These are phyloP conservation scores for Melanerpes aurifrons DNA, from an alignment of 2,113 vertebrate genomes.

Conservation along the genomic window DNA sequence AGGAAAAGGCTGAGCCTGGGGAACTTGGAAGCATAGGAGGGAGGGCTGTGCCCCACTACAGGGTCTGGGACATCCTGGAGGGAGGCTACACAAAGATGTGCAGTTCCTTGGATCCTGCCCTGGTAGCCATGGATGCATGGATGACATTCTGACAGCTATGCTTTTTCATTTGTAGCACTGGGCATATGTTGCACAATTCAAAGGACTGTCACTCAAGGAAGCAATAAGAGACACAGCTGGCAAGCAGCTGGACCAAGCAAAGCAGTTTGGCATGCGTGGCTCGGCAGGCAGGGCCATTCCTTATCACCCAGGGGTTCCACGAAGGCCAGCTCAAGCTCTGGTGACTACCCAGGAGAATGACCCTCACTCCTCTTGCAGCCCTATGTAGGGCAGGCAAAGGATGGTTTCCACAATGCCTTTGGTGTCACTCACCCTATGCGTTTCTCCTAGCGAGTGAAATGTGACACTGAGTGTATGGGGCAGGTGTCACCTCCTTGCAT, in stretches of 20 bases:
- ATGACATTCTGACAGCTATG: background rate
- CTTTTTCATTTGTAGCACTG: background rate
- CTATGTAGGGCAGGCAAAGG: background rate
- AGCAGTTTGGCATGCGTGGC: rapidly evolving
- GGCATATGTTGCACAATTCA: background rate
- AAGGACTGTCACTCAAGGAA: background rate
- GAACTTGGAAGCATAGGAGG: background rate
- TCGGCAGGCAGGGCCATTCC: background rate
- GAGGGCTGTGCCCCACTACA: background rate
- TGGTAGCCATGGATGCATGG: background rate
- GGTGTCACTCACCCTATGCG: background rate
- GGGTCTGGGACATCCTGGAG: background rate
- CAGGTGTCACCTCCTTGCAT: constrained; percentile 52
- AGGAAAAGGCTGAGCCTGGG: background rate
- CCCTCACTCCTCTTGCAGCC: background rate
- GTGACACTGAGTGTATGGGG: constrained; percentile 5
- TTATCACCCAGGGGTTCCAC: background rate
- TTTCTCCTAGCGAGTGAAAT: background rate
- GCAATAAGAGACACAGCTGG: background rate
- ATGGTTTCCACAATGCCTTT: background rate
- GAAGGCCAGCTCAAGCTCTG: background rate
- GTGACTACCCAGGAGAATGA: background rate
- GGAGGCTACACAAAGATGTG: background rate
- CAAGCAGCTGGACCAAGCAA: background rate
- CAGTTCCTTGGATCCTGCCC: background rate